These are phyloP conservation scores for Mimachlamys varia DNA, from an alignment of 2,888 invertebrate species.

Conservation along the genomic window DNA sequence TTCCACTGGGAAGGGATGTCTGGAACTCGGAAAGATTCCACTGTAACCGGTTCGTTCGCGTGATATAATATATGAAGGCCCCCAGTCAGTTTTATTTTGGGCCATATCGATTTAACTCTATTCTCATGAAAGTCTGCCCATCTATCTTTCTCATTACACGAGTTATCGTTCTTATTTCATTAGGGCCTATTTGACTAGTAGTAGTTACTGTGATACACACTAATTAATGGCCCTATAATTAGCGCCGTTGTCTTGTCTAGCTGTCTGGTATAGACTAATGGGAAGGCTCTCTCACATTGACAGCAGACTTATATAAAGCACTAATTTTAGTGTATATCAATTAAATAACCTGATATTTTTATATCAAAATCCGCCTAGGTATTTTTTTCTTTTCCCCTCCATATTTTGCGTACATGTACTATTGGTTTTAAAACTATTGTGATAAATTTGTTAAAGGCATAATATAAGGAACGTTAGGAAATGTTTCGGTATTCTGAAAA, in stretches of 20 bases:
- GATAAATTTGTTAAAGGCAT: no score
- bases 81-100: background rate
- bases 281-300: background rate
- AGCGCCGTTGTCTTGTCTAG: background rate
- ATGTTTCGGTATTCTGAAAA: no score
- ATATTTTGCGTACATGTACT: background rate
- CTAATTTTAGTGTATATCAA: background rate
- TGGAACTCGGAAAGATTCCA: no score
- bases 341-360: background rate
- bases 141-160: background rate
- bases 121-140: background rate
- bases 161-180: slow-evolving; percentile 15
- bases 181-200: background rate
- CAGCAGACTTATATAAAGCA: background rate
- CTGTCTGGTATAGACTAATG: background rate
- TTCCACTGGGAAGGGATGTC: no score
- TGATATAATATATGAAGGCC: background rate
- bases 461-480: no score
- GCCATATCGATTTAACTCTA: background rate
- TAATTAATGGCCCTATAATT: background rate
- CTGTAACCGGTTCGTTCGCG: background rate
- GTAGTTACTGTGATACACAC: background rate
- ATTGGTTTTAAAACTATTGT: no score
- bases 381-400: no score
- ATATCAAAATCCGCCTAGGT: background rate